Evolutionary conservation across 92 coral and sea anemone species (phyloP).

Genomic region (Umimayanthus kanabou): DNA sequence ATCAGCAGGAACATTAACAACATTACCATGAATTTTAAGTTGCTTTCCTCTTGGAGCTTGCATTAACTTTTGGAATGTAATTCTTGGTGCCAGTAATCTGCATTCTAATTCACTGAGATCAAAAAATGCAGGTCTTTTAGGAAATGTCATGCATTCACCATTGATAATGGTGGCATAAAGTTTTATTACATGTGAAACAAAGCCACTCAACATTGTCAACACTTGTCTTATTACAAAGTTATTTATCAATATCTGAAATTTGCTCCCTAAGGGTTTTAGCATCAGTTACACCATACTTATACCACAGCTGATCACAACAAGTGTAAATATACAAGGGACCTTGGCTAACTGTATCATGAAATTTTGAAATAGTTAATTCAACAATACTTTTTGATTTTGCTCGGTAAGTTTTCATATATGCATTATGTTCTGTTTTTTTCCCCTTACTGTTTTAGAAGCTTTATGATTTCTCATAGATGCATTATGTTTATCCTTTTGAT

Average conservation of each 20-base stretch:
- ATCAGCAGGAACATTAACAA: constrained; percentile 55
- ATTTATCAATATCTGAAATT: constrained; percentile 38
- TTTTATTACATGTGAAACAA: constrained; percentile 62
- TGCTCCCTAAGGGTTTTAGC: constrained; percentile 45
- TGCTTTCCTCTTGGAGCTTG: constrained; percentile 46
- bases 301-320: constrained; percentile 54
- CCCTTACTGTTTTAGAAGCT: too few species aligned
- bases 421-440: constrained; percentile 8
- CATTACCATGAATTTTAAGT: constrained; percentile 48
- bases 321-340: constrained; percentile 45
- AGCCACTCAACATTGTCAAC: constrained; percentile 45
- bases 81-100: constrained; percentile 46
- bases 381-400: constrained; percentile 35
- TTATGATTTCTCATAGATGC: too few species aligned
- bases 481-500: too few species aligned
- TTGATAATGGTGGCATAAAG: constrained; percentile 58
- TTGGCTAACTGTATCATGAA: constrained; percentile 23
- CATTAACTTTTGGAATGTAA: constrained; percentile 58
- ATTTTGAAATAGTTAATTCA: constrained; percentile 30
- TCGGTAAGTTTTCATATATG: constrained; percentile 29
- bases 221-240: constrained; percentile 26
- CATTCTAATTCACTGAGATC: constrained; percentile 55
- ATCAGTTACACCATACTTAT: constrained; percentile 28
- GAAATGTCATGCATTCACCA: constrained; percentile 33
- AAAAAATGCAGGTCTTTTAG: constrained; percentile 40